Percentiles rank a stretch among this genome's conserved stretches.
phyloP scores from a whole-genome alignment of 2,888 invertebrate species.

The Scaptomyza polygonia region DNA sequence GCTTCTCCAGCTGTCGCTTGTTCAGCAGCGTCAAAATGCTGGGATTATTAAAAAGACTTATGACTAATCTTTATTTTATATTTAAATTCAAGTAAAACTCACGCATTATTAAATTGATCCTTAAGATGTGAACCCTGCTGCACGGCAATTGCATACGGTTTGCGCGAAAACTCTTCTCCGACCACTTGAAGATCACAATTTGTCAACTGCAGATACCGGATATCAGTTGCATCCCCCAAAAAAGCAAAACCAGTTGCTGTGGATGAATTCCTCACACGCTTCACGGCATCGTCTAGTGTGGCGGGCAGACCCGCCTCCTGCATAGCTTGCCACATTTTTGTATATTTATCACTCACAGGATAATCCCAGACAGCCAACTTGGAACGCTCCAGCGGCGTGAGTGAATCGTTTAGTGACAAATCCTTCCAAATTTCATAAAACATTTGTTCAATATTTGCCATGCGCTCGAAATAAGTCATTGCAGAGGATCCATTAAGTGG shows the following conservation, averaged over 20 bases:
- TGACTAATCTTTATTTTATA: background rate
- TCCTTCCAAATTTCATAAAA: slow-evolving; percentile 99
- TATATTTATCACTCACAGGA: slow-evolving; percentile 98
- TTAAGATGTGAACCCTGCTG: slow-evolving; percentile 97
- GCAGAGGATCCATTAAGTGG: slow-evolving; percentile 94
- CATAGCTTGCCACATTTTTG: slow-evolving; percentile 99
- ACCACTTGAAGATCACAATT: slow-evolving; percentile 92
- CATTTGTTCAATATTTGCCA: slow-evolving; percentile 96
- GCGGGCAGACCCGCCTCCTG: slow-evolving; percentile 91
- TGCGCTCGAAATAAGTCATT: slow-evolving; percentile 97
- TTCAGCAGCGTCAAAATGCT: slow-evolving; percentile 97
- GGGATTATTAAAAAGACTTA: background rate
- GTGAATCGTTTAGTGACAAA: slow-evolving; percentile 97
- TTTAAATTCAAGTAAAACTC: slow-evolving; percentile 82
- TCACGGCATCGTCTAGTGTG: slow-evolving; percentile 91
- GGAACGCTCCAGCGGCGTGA: slow-evolving; percentile 94
- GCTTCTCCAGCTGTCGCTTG: slow-evolving; percentile 94
- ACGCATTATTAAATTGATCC: slow-evolving; percentile 98
- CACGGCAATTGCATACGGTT: slow-evolving; percentile 98
- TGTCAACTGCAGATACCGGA: slow-evolving; percentile 86
- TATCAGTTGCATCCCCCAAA: slow-evolving; percentile 97
- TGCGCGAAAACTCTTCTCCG: slow-evolving; percentile 98
- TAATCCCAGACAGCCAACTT: slow-evolving; percentile 99
- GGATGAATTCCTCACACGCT: slow-evolving; percentile 88
- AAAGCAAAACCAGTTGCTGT: slow-evolving; percentile 95